phyloP scores from a whole-genome alignment of 2,113 vertebrate genomes.

The Amblyornis subalaris region DNA sequence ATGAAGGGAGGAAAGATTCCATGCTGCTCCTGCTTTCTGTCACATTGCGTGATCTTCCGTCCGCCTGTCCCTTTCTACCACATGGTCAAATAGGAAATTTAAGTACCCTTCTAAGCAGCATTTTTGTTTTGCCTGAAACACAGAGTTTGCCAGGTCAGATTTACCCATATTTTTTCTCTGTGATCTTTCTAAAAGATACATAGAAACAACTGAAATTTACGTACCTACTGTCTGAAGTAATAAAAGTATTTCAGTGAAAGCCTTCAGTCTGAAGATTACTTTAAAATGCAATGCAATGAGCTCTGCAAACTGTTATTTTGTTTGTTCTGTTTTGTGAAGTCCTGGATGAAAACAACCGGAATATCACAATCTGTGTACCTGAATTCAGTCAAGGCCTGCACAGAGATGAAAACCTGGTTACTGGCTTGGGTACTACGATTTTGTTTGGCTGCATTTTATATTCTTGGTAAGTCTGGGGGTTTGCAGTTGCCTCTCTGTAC shows the following conservation, averaged over 20 bases:
- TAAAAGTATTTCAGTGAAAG: not conserved
- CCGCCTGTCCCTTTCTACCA: too few species aligned
- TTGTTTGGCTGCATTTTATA: constrained; percentile 89
- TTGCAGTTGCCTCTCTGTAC: not conserved
- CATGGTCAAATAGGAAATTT: not conserved
- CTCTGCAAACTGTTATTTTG: not conserved
- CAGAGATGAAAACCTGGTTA: constrained; percentile 85
- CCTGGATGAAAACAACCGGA: constrained; percentile 72
- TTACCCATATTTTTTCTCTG: not conserved
- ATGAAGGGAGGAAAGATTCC: too few species aligned
- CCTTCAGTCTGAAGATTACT: not conserved
- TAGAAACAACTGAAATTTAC: not conserved
- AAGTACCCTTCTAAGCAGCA: not conserved
- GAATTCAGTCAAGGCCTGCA: constrained; percentile 79
- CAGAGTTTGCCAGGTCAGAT: not conserved
- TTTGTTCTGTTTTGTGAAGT: constrained; percentile 60
- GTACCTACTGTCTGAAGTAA: not conserved
- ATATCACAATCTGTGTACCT: constrained; percentile 86
- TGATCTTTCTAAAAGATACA: not conserved
- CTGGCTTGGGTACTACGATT: constrained; percentile 80
- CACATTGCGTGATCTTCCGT: too few species aligned
- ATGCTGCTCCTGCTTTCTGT: too few species aligned
- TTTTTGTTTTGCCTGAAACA: not conserved
- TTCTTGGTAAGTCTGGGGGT: constrained; percentile 82
- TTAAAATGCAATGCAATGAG: not conserved